Conservation (phyloP, 2,888 invertebrate genomes). For the Odontocolon sp. region DNA sequence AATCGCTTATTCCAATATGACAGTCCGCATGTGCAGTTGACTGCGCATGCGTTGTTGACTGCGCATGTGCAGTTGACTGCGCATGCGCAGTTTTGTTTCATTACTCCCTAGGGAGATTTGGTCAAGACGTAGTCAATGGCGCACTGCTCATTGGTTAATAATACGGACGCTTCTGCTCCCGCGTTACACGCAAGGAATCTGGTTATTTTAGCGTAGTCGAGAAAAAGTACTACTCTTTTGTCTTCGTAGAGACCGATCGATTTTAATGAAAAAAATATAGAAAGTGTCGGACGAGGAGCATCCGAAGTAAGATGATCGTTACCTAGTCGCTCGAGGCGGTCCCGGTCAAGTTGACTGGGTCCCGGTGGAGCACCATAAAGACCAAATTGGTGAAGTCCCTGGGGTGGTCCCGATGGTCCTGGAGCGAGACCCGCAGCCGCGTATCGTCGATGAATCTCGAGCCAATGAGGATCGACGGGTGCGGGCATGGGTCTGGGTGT, state of each 20-base stretch:
- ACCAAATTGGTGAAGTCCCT: conserved; percentile 86
- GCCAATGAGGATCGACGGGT: conserved; percentile 90
- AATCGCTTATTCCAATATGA: no score
- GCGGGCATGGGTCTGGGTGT: conserved; percentile 81
- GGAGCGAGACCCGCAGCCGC: conserved; percentile 79
- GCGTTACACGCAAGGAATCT: no score
- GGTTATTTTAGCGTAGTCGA: no score
- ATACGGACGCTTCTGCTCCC: no score
- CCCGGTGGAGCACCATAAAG: conserved; percentile 88
- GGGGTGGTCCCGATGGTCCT: conserved; percentile 81
- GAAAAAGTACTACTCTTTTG: neutral
- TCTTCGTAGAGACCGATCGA: neutral
- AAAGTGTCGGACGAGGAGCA: neutral
- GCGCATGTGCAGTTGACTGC: no score
- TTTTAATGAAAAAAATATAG: no score
- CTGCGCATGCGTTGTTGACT: no score
- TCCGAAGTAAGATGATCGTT: conserved; percentile 73
- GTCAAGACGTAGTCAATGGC: no score
- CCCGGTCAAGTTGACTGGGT: conserved; percentile 92
- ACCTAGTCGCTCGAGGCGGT: conserved; percentile 92
- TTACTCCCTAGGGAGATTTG: no score
- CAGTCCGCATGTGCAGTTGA: no score
- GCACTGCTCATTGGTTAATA: no score
- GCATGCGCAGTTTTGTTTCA: no score
- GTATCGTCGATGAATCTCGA: conserved; percentile 93